Conservation (phyloP, 2,113 vertebrate genomes). For the Eulacestoma nigropectus region DNA sequence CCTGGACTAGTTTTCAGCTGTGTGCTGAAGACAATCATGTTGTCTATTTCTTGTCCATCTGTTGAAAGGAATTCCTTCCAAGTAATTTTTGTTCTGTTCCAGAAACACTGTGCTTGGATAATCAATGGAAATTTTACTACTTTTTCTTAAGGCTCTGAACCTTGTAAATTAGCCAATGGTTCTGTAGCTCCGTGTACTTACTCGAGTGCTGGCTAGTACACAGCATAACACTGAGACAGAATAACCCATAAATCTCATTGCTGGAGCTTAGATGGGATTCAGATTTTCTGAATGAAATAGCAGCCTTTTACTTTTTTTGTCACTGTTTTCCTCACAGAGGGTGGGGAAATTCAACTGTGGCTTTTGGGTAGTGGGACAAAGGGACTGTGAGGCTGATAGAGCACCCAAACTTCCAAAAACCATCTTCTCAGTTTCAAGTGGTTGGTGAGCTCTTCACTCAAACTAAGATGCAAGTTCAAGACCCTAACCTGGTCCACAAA, state of each 20-base stretch:
- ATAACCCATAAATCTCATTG: neutral
- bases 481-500: neutral
- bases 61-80: neutral
- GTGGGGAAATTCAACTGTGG: neutral
- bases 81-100: neutral
- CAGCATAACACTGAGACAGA: neutral
- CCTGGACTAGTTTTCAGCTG: neutral
- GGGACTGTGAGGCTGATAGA: neutral
- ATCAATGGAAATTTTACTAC: neutral
- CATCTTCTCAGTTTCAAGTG: neutral
- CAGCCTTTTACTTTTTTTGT: accelerated
- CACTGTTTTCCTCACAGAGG: neutral
- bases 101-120: neutral
- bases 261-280: neutral
- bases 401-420: neutral
- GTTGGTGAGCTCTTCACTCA: neutral
- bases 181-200: neutral
- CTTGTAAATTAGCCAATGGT: neutral
- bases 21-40: neutral
- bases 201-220: neutral
- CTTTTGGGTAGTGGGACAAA: neutral
- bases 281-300: neutral
- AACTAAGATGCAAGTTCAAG: accelerated
- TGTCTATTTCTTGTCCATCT: neutral
- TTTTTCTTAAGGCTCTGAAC: neutral